phyloP scores from a whole-genome alignment of 2,797 vertebrate species.

The Hippopotamyrus pictus region DNA sequence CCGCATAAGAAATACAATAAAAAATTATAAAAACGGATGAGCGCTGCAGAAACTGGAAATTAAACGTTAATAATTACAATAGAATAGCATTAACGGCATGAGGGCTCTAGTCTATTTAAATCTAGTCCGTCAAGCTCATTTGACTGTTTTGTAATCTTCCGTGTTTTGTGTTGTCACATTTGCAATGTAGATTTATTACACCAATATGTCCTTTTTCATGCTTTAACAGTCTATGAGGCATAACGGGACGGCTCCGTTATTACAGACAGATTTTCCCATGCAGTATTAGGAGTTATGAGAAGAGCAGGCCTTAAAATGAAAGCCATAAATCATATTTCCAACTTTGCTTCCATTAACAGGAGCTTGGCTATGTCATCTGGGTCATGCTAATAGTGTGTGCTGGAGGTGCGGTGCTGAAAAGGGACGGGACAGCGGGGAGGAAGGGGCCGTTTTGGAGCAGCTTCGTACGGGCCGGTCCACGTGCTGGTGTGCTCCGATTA shows the following conservation, averaged over 20 bases:
- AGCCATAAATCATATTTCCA: constrained; percentile 64
- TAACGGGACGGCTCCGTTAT: constrained; percentile 56
- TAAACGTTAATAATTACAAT: constrained; percentile 48
- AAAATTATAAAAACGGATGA: background rate
- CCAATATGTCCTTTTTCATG: constrained; percentile 67
- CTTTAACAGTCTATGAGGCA: constrained; percentile 63
- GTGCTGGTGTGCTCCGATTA: constrained; percentile 46
- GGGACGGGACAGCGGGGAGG: constrained; percentile 29
- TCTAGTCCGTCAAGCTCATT: constrained; percentile 46
- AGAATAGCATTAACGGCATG: background rate
- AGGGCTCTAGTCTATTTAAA: constrained; percentile 33
- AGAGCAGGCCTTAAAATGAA: constrained; percentile 67
- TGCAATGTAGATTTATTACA: constrained; percentile 69
- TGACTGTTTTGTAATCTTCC: constrained; percentile 42
- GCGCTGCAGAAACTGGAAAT: constrained; percentile 37
- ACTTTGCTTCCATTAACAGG: constrained; percentile 66
- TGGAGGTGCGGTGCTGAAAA: constrained; percentile 52
- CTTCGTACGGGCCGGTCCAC: constrained; percentile 41
- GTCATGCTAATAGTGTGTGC: constrained; percentile 61
- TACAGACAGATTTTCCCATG: constrained; percentile 67
- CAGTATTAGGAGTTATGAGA: constrained; percentile 62
- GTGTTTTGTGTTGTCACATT: constrained; percentile 54
- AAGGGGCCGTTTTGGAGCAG: constrained; percentile 19
- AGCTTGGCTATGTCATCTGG: constrained; percentile 68
- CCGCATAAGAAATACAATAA: background rate